phyloP scores from a whole-genome alignment of 2,797 vertebrate genomes.

The Decapterus maruadsi region DNA sequence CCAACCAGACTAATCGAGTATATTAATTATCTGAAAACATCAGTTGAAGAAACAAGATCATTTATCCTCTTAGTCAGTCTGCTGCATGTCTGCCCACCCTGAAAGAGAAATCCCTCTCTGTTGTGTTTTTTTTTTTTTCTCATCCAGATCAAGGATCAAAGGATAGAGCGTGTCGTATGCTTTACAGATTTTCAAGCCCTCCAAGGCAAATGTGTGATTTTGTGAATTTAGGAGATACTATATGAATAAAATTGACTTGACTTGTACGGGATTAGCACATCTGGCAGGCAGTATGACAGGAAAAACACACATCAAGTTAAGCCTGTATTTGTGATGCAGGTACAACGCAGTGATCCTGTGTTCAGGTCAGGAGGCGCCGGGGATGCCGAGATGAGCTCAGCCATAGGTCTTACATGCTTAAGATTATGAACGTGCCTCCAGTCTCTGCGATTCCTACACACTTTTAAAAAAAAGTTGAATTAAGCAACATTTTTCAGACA shows the following conservation, averaged over 20 bases:
- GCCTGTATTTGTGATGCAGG: slow-evolving; percentile 20
- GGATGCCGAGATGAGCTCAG: background rate
- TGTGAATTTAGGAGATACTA: slow-evolving; percentile 5
- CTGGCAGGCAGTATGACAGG: background rate
- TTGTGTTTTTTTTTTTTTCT: slow-evolving; percentile 1
- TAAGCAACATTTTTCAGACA: too few species aligned
- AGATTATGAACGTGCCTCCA: background rate
- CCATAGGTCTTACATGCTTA: background rate
- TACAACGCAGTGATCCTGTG: background rate
- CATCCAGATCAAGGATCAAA: background rate
- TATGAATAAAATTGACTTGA: background rate
- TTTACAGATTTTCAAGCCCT: background rate
- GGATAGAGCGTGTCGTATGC: background rate
- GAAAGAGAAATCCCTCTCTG: background rate
- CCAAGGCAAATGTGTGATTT: background rate
- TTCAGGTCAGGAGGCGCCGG: background rate
- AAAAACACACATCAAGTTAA: slow-evolving; percentile 13
- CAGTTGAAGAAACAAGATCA: background rate
- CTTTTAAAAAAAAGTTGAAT: background rate
- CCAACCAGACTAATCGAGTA: background rate
- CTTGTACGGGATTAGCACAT: slow-evolving; percentile 18
- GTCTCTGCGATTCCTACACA: background rate
- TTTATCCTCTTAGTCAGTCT: background rate
- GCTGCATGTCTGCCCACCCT: background rate
- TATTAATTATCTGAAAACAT: background rate